A percentile compares a stretch with the other conserved stretches of the same genome.
phyloP scores from a whole-genome alignment of 2,888 invertebrate species.

The Tortrix viridana region DNA sequence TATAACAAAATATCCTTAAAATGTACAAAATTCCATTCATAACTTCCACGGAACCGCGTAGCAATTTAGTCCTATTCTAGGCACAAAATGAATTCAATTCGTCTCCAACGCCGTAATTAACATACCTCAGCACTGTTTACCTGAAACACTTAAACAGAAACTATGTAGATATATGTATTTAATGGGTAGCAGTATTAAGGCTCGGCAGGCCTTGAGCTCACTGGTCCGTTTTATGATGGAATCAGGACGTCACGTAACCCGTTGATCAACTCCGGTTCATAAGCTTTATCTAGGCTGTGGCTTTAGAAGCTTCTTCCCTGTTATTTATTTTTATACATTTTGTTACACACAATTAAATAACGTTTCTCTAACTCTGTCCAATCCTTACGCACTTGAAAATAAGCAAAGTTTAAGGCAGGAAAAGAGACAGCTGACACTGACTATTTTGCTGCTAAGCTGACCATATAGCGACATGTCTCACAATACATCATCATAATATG shows the following conservation, averaged over 20 bases:
- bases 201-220: conserved; percentile 7
- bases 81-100: conserved; percentile 13
- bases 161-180: conserved; percentile 4
- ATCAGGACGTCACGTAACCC: conserved; percentile 21
- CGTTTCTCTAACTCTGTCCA: too few species aligned
- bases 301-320: not conserved
- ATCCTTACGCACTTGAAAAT: too few species aligned
- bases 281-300: conserved; percentile 19
- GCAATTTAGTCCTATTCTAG: not conserved
- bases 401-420: too few species aligned
- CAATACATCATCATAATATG: too few species aligned
- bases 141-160: conserved; percentile 14
- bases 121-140: conserved; percentile 15
- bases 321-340: not conserved
- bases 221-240: conserved; percentile 16
- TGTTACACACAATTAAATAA: too few species aligned
- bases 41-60: not conserved
- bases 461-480: too few species aligned
- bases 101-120: conserved; percentile 16
- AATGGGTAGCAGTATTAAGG: conserved; percentile 3
- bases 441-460: too few species aligned
- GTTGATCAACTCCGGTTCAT: conserved; percentile 25
- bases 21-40: too few species aligned
- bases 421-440: too few species aligned
- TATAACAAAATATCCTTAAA: too few species aligned